Base-by-base conservation (phyloP, 2,888 invertebrate genomes). In the Argyresthia albistria region DNA sequence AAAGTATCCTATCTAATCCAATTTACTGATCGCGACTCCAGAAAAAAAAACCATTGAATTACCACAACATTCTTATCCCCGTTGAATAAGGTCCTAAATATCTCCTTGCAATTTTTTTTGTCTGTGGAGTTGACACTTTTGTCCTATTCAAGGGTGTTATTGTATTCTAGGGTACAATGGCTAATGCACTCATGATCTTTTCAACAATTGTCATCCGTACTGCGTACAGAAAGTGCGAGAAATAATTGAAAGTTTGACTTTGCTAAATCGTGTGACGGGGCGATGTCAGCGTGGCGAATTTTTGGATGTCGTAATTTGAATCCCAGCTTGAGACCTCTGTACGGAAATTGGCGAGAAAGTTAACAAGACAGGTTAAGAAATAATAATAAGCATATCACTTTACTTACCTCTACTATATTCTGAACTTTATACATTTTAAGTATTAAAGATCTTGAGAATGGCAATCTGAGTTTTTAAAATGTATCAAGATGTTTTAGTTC, bases 201-300 rank as follows among this genome's bases (percentile, higher is more conserved):
- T 81, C 80, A 84, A 76, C 82, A 37, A 73, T 69, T 79, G 77
- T 79, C 78, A 84, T 80, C 76, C 70, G 69, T 76, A 79, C 82
- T 82, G 81, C 82, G 83, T 83, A 83, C 83, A 71, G 59, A 49
- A 55, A 60, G 58, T 51, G 62, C 59, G 62, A 62, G 35, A 54
- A 62, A 75, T 82, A 83, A 84, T 82, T 80, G 82, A 80, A 82
- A 83, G 81, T 84, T 81, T 86, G 84, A 86, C 84, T 83, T 80
- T 67, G 59, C 63, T 76, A 80, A 83, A 69, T 79, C 60, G 80
- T 81, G 83, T 84, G 84, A 86, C 80, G 81, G 79, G 82, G 81
- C 73, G 65, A 66, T 62, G 57, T 12, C 56, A 57, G 68, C 67
- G 74, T 72, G 72, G 57, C 76, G 71, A 80, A 80, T 78, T 61